phyloP scores from a whole-genome alignment of 2,797 vertebrate species.

The Hypotaenidia philippensis region DNA sequence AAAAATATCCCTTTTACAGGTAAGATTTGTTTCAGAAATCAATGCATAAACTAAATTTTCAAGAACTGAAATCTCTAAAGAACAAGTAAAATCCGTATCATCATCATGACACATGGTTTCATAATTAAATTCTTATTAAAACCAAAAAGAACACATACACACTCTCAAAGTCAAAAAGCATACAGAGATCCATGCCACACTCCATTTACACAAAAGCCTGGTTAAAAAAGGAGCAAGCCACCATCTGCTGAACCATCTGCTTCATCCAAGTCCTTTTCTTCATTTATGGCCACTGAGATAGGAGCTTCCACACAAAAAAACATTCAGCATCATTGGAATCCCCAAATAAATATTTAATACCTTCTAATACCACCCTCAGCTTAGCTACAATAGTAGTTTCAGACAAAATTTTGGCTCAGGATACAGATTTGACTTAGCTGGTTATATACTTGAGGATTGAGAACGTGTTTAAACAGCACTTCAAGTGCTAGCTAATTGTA shows the following conservation, averaged over 20 bases:
- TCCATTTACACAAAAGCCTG: conserved; percentile 71
- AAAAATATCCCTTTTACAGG: neutral
- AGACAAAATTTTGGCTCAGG: conserved; percentile 28
- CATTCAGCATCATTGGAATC: conserved; percentile 56
- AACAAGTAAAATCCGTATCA: neutral
- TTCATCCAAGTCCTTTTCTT: conserved; percentile 68
- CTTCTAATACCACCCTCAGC: conserved; percentile 34
- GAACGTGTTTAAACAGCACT: neutral
- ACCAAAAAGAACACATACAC: neutral
- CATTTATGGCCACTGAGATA: conserved; percentile 62
- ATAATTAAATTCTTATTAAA: conserved; percentile 43
- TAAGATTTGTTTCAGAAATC: neutral
- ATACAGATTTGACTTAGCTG: neutral
- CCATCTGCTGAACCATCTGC: conserved; percentile 80
- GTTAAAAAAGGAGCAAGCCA: conserved; percentile 79
- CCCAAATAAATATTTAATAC: conserved; percentile 67
- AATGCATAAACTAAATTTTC: neutral
- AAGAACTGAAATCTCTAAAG: neutral
- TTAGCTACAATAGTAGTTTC: neutral
- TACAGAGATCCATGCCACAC: conserved; percentile 53
- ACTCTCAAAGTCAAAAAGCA: conserved; percentile 73
- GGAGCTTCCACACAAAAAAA: conserved; percentile 48
- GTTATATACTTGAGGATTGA: neutral
- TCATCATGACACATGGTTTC: neutral
- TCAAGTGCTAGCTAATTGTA: neutral